These are phyloP conservation scores for Agrochola macilenta DNA, from an alignment of 2,888 invertebrate genomes.

Conservation along the genomic window DNA sequence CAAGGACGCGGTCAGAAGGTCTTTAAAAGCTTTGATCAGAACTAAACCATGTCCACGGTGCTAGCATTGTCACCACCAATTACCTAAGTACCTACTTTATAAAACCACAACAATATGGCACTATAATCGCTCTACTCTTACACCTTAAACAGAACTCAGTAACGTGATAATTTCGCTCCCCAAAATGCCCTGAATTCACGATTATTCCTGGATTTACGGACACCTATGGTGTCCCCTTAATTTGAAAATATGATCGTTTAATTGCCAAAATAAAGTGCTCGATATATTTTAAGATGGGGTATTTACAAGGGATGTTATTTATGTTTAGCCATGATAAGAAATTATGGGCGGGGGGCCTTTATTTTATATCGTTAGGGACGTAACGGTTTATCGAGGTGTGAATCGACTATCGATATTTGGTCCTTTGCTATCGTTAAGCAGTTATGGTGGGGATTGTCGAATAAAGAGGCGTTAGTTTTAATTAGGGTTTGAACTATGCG, in stretches of 20 bases:
- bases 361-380: constrained; percentile 59
- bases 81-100: not conserved
- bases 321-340: constrained; percentile 72
- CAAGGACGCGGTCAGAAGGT: not conserved
- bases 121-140: constrained; percentile 35
- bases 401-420: constrained; percentile 59
- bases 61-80: not conserved
- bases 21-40: not conserved
- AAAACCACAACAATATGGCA: not conserved
- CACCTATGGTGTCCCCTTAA: constrained; percentile 81
- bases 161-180: constrained; percentile 80
- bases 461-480: constrained; percentile 40
- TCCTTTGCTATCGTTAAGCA: constrained; percentile 32
- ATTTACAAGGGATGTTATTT: constrained; percentile 71
- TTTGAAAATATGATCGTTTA: constrained; percentile 87
- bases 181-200: constrained; percentile 80
- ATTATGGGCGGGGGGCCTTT: constrained; percentile 65
- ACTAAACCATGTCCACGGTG: not conserved
- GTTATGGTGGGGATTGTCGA: constrained; percentile 27
- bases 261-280: constrained; percentile 76
- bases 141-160: constrained; percentile 55
- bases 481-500: constrained; percentile 24
- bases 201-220: constrained; percentile 84
- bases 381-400: constrained; percentile 60
- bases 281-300: constrained; percentile 69